These are phyloP conservation scores for Axinella damicornis DNA, from an alignment of 37 sponge, comb jelly and placozoan species.

Conservation along the genomic window DNA sequence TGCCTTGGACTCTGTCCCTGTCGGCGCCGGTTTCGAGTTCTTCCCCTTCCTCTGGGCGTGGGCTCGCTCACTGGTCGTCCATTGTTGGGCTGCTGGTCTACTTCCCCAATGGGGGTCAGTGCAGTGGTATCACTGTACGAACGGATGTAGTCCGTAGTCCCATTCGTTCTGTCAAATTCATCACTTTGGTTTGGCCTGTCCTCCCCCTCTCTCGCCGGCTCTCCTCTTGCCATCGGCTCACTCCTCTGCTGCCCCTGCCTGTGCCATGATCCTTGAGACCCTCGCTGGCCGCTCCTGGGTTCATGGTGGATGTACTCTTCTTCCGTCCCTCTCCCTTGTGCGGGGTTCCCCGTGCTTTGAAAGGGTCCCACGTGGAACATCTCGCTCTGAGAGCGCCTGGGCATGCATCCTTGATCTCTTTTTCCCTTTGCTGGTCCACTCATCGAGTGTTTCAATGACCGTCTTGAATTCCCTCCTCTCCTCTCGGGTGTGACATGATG, in stretches of 20 bases:
- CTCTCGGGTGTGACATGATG: too few species aligned
- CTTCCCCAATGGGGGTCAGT: not conserved
- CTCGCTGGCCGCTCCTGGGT: not conserved
- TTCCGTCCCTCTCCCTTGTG: too few species aligned
- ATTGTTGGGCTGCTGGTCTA: too few species aligned
- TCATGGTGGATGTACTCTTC: too few species aligned
- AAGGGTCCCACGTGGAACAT: not conserved
- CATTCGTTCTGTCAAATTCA: not conserved
- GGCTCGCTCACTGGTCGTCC: too few species aligned
- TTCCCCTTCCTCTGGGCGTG: too few species aligned
- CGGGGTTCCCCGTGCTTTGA: too few species aligned
- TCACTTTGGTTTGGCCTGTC: not conserved
- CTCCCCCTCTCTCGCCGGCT: not conserved
- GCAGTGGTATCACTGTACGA: slow-evolving; percentile 2
- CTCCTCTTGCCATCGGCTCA: not conserved
- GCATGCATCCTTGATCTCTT: not conserved
- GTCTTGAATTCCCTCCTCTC: not conserved
- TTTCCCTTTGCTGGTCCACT: not conserved
- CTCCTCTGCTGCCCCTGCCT: not conserved
- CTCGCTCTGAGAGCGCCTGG: slow-evolving; percentile 2
- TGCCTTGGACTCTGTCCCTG: too few species aligned
- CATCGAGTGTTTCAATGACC: not conserved
- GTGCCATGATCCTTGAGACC: not conserved
- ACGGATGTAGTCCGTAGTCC: not conserved
- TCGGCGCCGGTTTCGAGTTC: too few species aligned